phyloP scores from a whole-genome alignment of 2,888 invertebrate species.

The Formica aserva region DNA sequence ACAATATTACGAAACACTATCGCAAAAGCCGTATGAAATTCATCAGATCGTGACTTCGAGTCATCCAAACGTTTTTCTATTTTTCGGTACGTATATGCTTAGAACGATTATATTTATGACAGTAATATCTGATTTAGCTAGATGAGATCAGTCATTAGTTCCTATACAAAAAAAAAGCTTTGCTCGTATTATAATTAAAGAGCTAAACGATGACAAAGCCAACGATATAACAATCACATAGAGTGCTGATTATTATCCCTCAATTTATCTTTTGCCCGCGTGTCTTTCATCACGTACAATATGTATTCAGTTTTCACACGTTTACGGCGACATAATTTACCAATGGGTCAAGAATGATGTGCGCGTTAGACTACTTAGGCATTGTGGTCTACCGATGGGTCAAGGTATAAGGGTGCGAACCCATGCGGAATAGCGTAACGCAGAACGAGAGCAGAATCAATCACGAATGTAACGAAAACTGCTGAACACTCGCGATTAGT shows the following conservation, averaged over 20 bases:
- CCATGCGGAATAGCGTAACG: too few relatives aligned
- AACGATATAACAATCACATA: neutral
- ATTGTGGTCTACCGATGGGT: too few relatives aligned
- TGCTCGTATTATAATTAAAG: neutral
- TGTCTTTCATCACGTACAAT: neutral
- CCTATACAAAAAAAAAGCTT: neutral
- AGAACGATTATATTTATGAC: neutral
- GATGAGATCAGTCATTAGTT: neutral
- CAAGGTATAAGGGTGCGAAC: too few relatives aligned
- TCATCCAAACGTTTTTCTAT: neutral
- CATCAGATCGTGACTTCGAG: neutral
- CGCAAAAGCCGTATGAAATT: neutral
- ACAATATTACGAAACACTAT: neutral
- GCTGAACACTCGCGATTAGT: too few relatives aligned
- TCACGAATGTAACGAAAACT: too few relatives aligned
- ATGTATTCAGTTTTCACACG: neutral
- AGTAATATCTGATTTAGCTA: neutral
- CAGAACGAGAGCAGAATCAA: too few relatives aligned
- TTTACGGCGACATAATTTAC: too few relatives aligned
- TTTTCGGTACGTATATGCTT: neutral
- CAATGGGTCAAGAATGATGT: too few relatives aligned
- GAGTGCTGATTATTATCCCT: neutral
- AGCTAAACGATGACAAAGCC: neutral
- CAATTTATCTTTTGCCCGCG: neutral
- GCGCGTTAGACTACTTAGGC: too few relatives aligned